A percentile compares a stretch with the other conserved stretches of the same genome.
These are phyloP conservation scores for Meiosimyza decipiens DNA, from an alignment of 2,888 invertebrate species.

Conservation along the genomic window DNA sequence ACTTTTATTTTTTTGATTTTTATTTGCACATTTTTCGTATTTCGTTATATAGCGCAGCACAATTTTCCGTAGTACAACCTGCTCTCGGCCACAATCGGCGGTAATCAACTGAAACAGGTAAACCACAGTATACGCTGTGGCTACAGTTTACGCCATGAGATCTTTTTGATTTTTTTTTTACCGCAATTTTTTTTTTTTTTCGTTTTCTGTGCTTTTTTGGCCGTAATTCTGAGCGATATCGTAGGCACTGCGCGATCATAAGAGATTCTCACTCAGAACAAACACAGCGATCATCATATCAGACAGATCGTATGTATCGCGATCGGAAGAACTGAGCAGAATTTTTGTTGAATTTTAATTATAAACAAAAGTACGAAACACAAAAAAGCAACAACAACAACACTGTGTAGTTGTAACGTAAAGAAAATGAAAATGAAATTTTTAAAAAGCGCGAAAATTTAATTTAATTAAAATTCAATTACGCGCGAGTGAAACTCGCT, in stretches of 20 bases:
- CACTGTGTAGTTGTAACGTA: too few relatives aligned
- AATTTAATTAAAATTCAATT: too few relatives aligned
- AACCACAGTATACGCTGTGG: conserved; percentile 1
- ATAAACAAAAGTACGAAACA: conserved; percentile 23
- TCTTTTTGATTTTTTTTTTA: neutral
- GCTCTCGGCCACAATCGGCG: conserved; percentile 34
- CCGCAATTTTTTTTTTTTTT: neutral
- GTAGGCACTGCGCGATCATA: conserved; percentile 2
- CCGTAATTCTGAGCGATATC: conserved; percentile 21
- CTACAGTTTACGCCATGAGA: neutral
- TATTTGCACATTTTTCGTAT: neutral
- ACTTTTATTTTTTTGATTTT: neutral
- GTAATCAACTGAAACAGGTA: conserved; percentile 32
- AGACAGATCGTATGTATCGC: neutral
- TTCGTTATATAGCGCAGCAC: conserved; percentile 1
- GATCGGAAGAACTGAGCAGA: too few relatives aligned
- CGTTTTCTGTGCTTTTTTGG: conserved; percentile 15
- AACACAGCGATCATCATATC: neutral
- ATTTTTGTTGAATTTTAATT: conserved; percentile 24
- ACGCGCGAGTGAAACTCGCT: too few relatives aligned
- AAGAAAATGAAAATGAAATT: too few relatives aligned
- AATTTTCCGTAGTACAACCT: conserved; percentile 25
- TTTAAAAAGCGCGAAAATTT: too few relatives aligned
- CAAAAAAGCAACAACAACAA: neutral
- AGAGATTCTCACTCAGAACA: conserved; percentile 13